Evolutionary conservation across 2,888 invertebrate species (phyloP), one percentile per base, ranked within the genome.

Genomic region (Liodrosophila aerea): DNA sequence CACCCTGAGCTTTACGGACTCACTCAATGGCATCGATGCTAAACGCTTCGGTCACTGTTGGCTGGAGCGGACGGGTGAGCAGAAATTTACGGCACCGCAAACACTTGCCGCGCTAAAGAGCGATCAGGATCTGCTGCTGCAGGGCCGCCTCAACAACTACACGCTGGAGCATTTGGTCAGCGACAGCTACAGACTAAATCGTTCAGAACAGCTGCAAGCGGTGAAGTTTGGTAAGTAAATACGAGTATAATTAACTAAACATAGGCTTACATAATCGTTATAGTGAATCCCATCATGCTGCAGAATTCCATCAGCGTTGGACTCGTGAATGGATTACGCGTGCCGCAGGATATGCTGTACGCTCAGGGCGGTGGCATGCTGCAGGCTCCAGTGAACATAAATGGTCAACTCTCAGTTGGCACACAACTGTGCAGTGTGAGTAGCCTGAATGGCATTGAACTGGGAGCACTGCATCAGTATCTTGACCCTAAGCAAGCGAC

Each of bases 101-200:
- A 77, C 61, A 0, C 61, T 89, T 1, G 70, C 84, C 0, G 63
- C 64, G 0, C 40, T 87, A n/a, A 41, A 64, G 1, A 71, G 67
- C 11, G 54, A 59, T 2, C 44, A 69, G 0, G 82, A 87, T 30
- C 15, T 89, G 4, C 39, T 59, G 29, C 51, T 90, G 0, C 43
- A 43, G 1, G 89, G 89, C n/a, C 86, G 74, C 11, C 61, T 92
- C 2, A 91, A 91, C 73, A 90, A 90, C 7, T 87, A 91, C 11
- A 85, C 90, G 30, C 72, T 93, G 13, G 77, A 89, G 0, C 86
- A 91, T 45, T 81, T 92, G 27, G 73, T 90, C 7, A 72, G 88
- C 29, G 91, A 91, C 45, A 91, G 92, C 45, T 90, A 92, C 53
- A 91, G 92, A 75, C 91, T 91, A 62, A 89, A 91, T 29, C 87